Conservation (phyloP, 2,113 vertebrate genomes). For the Formicarius rufipectus region DNA sequence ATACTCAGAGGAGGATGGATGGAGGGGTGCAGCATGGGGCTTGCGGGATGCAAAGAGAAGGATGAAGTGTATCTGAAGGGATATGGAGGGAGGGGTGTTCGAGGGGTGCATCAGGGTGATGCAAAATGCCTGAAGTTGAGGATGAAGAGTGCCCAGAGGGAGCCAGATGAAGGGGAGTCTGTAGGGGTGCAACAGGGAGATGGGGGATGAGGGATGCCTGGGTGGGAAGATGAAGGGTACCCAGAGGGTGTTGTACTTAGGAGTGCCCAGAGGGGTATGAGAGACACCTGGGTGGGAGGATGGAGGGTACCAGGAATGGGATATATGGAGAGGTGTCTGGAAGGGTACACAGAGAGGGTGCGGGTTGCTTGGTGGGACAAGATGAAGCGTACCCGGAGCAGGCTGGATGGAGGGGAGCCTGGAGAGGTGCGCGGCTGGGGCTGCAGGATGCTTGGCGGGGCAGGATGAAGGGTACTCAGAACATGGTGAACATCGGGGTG, state of each 20-base stretch:
- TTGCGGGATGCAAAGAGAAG: background rate
- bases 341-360: background rate
- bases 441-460: background rate
- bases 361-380: background rate
- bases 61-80: background rate
- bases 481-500: background rate
- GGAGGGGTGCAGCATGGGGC: background rate
- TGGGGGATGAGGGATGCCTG: background rate
- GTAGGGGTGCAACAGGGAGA: too few relatives aligned
- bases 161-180: background rate
- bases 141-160: background rate
- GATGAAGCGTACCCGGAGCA: too few relatives aligned
- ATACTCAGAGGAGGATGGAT: background rate
- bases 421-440: background rate
- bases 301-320: background rate
- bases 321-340: constrained; percentile 19
- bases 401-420: background rate
- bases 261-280: background rate
- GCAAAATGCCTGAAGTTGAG: background rate
- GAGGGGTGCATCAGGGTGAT: background rate
- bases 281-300: background rate
- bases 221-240: background rate
- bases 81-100: background rate
- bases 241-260: background rate
- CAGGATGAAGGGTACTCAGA: background rate